Percentiles rank a stretch among this genome's conserved stretches.
Conservation (phyloP, 2,888 invertebrate genomes). For the Myopa testacea region DNA sequence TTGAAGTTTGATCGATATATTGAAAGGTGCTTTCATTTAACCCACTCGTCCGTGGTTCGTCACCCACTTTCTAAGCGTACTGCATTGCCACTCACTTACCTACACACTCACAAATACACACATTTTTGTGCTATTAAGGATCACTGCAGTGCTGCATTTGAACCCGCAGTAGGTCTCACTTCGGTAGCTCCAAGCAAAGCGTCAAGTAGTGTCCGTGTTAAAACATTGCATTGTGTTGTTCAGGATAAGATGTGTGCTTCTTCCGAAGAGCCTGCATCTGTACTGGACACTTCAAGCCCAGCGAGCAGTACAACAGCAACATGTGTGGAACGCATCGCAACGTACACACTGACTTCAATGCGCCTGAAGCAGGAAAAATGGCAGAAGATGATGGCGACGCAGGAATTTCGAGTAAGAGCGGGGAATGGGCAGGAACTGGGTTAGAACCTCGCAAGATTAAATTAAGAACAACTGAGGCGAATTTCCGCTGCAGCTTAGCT, state of each 20-base stretch:
- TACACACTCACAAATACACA: neutral
- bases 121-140: neutral
- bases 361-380: constrained; percentile 89
- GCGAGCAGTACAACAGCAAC: constrained; percentile 70
- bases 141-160: neutral
- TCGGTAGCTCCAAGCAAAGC: neutral
- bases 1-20: constrained; percentile 68
- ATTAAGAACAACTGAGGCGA: neutral
- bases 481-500: too few species aligned
- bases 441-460: too few species aligned
- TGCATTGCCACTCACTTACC: constrained; percentile 15
- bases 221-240: neutral
- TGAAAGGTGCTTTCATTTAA: constrained; percentile 47
- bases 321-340: constrained; percentile 82
- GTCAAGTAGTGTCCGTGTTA: neutral
- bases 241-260: constrained; percentile 3
- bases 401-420: constrained; percentile 75
- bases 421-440: too few species aligned
- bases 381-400: constrained; percentile 81
- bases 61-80: constrained; percentile 18
- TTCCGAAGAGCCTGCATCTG: neutral
- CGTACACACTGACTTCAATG: constrained; percentile 79
- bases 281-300: neutral
- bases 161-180: neutral
- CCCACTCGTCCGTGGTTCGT: constrained; percentile 36